Evolutionary conservation across 1,140 invertebrate genomes (phyloP), one percentile per base, ranked within the genome.

Genomic region (Bombus polaris): DNA sequence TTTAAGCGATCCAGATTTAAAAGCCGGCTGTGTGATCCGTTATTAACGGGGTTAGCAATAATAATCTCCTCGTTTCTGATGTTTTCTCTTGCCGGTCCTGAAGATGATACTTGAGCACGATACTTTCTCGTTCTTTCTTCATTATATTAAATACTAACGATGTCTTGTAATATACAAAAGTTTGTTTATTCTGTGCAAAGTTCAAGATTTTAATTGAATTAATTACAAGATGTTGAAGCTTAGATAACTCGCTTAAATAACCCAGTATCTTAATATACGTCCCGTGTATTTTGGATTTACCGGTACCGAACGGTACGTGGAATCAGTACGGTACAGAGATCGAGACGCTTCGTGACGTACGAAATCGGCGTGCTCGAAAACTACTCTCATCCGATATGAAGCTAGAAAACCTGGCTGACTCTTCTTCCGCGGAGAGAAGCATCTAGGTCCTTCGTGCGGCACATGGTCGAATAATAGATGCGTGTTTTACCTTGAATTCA

Each of bases 401-500:
- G 22, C 3, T 22, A 22, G 68, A 70, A 39, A 70, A 82, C 37
- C 39, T 37, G 62, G 65, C 53, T 44, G 71, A 59, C 37, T 74
- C 44, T 82, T 68, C 65, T 85, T 81, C 65, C 87, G 72, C 62
- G 66, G 53, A 81, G 80, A 88, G 74, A 81, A 81, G 84, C 87
- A 89, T 88, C 72, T 81, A 78, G 81, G 82, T 66, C 72, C 47
- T 81, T 77, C 70, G 87, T 72, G 32, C 62, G 85, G 73, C 47
- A 44, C 32, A 65, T 70, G 75, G n/a, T 75, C 86, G 71, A 88
- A 59, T 53, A 80, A 81, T 80, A 59, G 83, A 85, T 18, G 66
- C 72, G 81, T 42, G 76, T 82, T 77, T 89, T 84, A 88, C 88
- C 88, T 88, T 88, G 87, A 84, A 88, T 80, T 74, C 86, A 81